Evolutionary conservation across 2,888 invertebrate genomes (phyloP).

Genomic region (Stegana nigrithorax): DNA sequence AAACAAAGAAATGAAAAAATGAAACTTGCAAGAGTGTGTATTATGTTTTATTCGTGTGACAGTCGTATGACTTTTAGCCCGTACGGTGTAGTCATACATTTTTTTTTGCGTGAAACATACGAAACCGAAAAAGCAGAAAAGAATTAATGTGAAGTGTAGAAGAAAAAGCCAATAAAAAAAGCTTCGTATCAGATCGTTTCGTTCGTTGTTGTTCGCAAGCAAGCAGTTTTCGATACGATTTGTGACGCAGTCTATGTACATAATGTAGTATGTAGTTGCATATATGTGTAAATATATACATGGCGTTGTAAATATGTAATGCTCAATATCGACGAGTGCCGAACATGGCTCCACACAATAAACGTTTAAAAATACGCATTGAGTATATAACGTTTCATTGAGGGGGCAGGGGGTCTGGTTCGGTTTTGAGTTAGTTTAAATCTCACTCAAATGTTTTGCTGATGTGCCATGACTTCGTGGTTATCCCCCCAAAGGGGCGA

Average conservation of each 20-base stretch:
- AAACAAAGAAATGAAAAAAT: not conserved
- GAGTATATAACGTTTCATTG: no score
- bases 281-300: constrained; percentile 37
- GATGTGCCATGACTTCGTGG: no score
- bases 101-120: constrained; percentile 1
- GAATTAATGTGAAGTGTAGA: constrained; percentile 25
- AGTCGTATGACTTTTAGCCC: constrained; percentile 4
- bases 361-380: no score
- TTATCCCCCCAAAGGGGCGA: not conserved
- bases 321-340: constrained; percentile 56
- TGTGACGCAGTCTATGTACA: constrained; percentile 32
- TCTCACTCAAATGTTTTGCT: no score
- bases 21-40: not conserved
- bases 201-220: constrained; percentile 51
- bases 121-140: constrained; percentile 1
- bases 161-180: constrained; percentile 37
- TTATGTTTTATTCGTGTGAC: no score
- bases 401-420: no score
- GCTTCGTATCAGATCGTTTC: constrained; percentile 55
- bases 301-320: no score
- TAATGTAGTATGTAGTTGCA: constrained; percentile 40
- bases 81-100: not conserved
- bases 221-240: constrained; percentile 47
- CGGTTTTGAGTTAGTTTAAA: no score
- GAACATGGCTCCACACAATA: constrained; percentile 57